Percentiles rank a stretch among this genome's conserved stretches.
Conservation (phyloP, 2,797 vertebrate genomes). For the Picus viridis region DNA sequence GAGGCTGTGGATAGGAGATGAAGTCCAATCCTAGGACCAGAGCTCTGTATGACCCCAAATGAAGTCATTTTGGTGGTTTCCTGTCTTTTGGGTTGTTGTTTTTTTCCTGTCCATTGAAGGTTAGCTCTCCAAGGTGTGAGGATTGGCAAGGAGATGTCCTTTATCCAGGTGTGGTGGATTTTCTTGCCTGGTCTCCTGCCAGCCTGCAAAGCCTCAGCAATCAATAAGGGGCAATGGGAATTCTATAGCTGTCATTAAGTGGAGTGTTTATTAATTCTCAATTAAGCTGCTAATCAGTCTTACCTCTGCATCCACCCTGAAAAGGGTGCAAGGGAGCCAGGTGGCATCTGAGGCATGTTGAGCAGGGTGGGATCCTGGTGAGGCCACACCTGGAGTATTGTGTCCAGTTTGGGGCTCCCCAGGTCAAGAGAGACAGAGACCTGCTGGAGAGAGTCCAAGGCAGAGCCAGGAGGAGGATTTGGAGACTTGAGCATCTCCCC, state of each 20-base stretch:
- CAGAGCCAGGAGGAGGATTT: no score
- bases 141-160: background rate
- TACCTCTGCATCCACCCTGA: slow-evolving; percentile 21
- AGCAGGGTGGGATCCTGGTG: no score
- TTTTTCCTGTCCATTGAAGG: background rate
- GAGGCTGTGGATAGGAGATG: background rate
- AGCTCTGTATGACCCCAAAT: background rate
- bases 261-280: slow-evolving; percentile 69
- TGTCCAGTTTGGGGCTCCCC: background rate
- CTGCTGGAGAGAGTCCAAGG: no score
- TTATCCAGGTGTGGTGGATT: background rate
- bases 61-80: background rate
- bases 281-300: slow-evolving; percentile 61
- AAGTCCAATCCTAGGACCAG: background rate
- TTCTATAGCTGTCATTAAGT: slow-evolving; percentile 66
- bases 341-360: background rate
- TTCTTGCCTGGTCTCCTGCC: background rate
- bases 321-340: background rate
- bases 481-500: no score
- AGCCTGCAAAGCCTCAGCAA: background rate
- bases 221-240: slow-evolving; percentile 60
- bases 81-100: background rate
- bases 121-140: background rate
- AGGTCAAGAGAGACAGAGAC: no score
- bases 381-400: no score